A percentile compares a stretch with the other conserved stretches of the same genome.
phyloP scores from a whole-genome alignment of 1,140 invertebrate species.

The Drosophila lini region DNA sequence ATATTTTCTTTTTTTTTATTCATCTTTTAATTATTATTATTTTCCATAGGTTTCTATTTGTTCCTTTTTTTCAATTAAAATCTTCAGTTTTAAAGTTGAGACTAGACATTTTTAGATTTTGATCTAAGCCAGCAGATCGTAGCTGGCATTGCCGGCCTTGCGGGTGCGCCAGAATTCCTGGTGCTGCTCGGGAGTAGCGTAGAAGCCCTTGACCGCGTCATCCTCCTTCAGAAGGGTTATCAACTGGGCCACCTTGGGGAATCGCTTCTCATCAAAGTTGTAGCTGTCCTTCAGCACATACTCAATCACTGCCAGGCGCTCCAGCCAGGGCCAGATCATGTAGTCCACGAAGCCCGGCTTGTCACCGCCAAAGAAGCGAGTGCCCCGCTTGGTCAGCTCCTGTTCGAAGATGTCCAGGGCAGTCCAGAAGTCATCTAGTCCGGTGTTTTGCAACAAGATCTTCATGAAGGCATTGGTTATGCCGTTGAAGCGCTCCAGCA shows the following conservation, averaged over 20 bases:
- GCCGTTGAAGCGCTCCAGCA: slow-evolving; percentile 88
- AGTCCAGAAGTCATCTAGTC: slow-evolving; percentile 58
- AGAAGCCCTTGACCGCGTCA: slow-evolving; percentile 42
- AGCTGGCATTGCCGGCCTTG: slow-evolving; percentile 44
- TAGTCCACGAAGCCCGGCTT: slow-evolving; percentile 92
- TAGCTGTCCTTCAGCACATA: slow-evolving; percentile 36
- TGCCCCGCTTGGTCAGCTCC: slow-evolving; percentile 87
- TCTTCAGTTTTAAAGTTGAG: background rate
- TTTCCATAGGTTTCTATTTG: background rate
- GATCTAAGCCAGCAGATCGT: slow-evolving; percentile 57
- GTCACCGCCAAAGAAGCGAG: slow-evolving; percentile 88
- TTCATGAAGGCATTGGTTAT: slow-evolving; percentile 44
- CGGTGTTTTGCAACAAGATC: slow-evolving; percentile 15
- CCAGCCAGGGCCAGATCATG: slow-evolving; percentile 96
- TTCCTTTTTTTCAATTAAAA: background rate
- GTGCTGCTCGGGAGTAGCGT: slow-evolving; percentile 56
- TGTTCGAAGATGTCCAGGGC: slow-evolving; percentile 88
- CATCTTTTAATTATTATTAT: background rate
- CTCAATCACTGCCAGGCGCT: slow-evolving; percentile 85
- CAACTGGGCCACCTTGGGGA: slow-evolving; percentile 42
- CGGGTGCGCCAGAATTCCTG: slow-evolving; percentile 41
- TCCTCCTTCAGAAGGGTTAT: slow-evolving; percentile 45
- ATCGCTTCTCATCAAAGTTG: slow-evolving; percentile 54
- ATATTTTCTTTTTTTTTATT: background rate
- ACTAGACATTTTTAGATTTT: background rate